Conservation (phyloP, 2,113 vertebrate species). For the Plotosus lineatus region DNA sequence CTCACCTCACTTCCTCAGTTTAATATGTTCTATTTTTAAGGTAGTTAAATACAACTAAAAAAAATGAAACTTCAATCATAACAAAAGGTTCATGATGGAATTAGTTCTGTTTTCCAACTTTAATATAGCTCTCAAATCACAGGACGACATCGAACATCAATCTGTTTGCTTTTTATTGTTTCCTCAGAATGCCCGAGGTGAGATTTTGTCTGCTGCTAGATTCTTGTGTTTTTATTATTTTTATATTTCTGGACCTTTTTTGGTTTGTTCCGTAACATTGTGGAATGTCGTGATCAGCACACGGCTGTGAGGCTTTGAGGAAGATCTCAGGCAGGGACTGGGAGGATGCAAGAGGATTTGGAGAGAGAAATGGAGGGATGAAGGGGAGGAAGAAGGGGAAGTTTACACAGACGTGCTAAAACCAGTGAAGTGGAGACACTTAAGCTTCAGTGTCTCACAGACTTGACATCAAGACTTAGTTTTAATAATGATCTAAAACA, state of each 20-base stretch:
- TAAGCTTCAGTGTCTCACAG: neutral
- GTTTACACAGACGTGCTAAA: slow-evolving; percentile 32
- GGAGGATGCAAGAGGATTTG: slow-evolving; percentile 12
- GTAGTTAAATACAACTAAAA: neutral
- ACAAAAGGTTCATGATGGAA: neutral
- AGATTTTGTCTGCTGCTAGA: neutral
- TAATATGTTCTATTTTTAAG: neutral
- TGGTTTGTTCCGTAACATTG: neutral
- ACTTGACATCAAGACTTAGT: neutral
- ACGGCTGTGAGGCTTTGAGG: neutral
- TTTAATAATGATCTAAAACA: too few species aligned
- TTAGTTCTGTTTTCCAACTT: neutral
- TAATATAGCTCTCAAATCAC: neutral
- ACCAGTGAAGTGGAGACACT: neutral
- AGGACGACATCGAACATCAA: neutral
- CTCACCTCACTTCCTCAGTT: neutral
- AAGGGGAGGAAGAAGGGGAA: neutral
- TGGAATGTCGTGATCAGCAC: neutral
- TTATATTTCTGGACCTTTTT: neutral
- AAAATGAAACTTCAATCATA: neutral
- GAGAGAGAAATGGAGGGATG: slow-evolving; percentile 15
- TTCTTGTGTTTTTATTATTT: neutral
- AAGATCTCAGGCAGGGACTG: slow-evolving; percentile 6
- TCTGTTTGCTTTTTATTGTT: neutral
- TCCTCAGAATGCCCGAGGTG: neutral